These are phyloP conservation scores for Luidia sarsii DNA, from an alignment of 53 echinoderm and acorn worm genomes.

Conservation along the genomic window DNA sequence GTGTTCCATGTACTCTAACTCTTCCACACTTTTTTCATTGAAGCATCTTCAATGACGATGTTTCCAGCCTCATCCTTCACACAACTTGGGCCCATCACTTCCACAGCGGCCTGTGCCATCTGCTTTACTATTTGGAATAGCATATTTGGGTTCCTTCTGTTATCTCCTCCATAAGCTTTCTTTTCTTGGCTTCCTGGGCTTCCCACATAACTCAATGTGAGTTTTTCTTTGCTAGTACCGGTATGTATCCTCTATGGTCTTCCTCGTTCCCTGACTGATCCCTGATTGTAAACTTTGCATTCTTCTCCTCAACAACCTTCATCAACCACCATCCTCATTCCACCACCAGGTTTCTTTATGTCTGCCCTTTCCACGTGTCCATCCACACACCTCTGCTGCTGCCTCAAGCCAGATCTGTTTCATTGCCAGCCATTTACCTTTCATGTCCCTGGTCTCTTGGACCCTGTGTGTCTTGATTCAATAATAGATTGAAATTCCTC, in stretches of 20 bases:
- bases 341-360: conserved; percentile 29
- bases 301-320: conserved; percentile 28
- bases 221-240: too few relatives aligned
- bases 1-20: conserved; percentile 38
- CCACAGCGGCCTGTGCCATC: not conserved
- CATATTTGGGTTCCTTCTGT: not conserved
- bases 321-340: conserved; percentile 4
- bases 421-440: not conserved
- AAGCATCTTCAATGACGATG: not conserved
- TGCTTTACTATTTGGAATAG: not conserved
- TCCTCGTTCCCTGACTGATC: not conserved
- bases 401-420: not conserved
- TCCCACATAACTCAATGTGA: not conserved
- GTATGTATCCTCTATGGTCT: conserved; percentile 18
- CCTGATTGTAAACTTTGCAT: conserved; percentile 24
- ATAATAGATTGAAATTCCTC: not conserved
- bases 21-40: conserved; percentile 27
- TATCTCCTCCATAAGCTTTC: conserved; percentile 31
- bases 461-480: not conserved
- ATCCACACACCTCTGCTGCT: conserved; percentile 16
- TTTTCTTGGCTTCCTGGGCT: conserved; percentile 40
- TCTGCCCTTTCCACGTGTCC: conserved; percentile 3
- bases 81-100: conserved; percentile 30
- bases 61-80: conserved; percentile 22
- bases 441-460: not conserved